Evolutionary conservation across 2,888 invertebrate genomes (phyloP).

Genomic region (Rhogogaster chlorosoma): DNA sequence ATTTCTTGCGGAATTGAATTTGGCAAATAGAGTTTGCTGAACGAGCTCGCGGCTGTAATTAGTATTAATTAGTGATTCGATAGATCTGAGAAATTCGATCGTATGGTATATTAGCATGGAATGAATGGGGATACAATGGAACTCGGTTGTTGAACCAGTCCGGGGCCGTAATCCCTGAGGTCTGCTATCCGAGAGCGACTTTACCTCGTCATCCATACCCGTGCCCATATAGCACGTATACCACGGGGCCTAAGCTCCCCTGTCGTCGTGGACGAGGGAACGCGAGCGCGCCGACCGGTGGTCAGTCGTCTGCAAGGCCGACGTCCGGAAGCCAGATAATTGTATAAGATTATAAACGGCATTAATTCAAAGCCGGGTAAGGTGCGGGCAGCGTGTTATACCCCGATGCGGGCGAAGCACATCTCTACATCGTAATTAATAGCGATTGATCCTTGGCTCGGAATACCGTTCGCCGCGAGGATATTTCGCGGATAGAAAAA

Average conservation of each 20-base stretch:
- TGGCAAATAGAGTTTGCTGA: background rate
- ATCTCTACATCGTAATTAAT: background rate
- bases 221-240: background rate
- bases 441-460: background rate
- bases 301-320: conserved; percentile 55
- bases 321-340: conserved; percentile 54
- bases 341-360: conserved; percentile 65
- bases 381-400: conserved; percentile 22
- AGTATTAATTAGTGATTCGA: background rate
- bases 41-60: background rate
- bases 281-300: conserved; percentile 43
- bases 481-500: background rate
- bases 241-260: background rate
- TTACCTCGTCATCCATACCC: conserved; percentile 24
- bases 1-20: background rate
- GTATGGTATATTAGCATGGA: background rate
- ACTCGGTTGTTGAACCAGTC: conserved; percentile 42
- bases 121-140: background rate
- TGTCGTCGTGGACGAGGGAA: conserved; percentile 45
- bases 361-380: conserved; percentile 62
- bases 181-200: conserved; percentile 4
- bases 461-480: background rate
- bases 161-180: conserved; percentile 1
- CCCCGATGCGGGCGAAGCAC: background rate
- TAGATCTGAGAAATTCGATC: background rate